Evolutionary conservation across 2,797 vertebrate species (phyloP), one percentile per base, ranked within the genome.

Genomic region (Balearica regulorum): DNA sequence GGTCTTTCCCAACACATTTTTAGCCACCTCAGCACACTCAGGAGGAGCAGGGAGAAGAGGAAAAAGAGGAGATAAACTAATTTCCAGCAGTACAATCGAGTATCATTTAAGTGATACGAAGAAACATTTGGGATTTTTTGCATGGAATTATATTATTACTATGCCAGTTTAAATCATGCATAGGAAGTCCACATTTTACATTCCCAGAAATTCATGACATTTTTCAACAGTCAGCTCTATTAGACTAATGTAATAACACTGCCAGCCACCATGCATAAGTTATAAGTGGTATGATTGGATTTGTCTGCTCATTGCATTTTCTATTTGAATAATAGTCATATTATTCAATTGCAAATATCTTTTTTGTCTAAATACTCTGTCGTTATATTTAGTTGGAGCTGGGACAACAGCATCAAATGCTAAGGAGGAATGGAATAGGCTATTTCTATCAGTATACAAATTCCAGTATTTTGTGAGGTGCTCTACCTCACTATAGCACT

Each of bases 211-310:
- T 76, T 87, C n/a, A 53, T 49, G 22, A 49, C 54, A 93, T 93
- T 94, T 96, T 92, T 95, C 94, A 96, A 46, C 60, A 92, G 87
- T 81, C 89, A 81, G 80, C 44, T 89, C 73, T 68, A 72, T 68
- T 83, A 94, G 60, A 92, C 58, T 96, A 96, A 94, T 91, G 66
- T 53, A 95, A 83, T 90, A 94, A 90, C 64, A 82, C n/a, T 79
- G 73, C 51, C 86, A 95, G 83, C 60, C 88, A 89, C 77, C 64
- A 94, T 77, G 89, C 69, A 88, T 94, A 97, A 96, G 70, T 89
- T 58, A 92, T 96, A 94, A 87, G 84, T 43, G 26, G 54, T 87
- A 85, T 95, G 94, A 95, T 83, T 96, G 94, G 85, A 95, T 91
- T 87, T 95, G 86, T 84, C 93, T 90, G 78, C 70, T 95, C 85